Percentiles rank a stretch among this genome's conserved stretches.
Conservation (phyloP, 2,888 invertebrate genomes). For the Nemotelus pantherinus region DNA sequence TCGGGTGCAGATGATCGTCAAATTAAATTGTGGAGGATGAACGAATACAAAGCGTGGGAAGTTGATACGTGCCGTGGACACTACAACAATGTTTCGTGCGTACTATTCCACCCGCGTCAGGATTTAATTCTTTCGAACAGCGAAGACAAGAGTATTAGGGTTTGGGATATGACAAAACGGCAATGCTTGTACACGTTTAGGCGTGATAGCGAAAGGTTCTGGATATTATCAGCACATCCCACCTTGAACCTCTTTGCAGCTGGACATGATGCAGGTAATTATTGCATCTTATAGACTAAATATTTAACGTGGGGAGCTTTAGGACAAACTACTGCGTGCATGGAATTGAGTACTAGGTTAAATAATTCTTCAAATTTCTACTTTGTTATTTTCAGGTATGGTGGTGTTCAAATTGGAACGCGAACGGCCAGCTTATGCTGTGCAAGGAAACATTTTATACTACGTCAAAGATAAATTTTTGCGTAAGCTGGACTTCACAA, state of each 20-base stretch:
- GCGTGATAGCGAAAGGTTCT: slow-evolving; percentile 96
- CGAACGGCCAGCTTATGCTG: slow-evolving; percentile 95
- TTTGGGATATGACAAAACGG: slow-evolving; percentile 98
- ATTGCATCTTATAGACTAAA: too few relatives aligned
- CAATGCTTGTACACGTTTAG: slow-evolving; percentile 92
- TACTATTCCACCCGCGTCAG: slow-evolving; percentile 95
- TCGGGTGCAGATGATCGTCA: slow-evolving; percentile 99
- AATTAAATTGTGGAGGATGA: slow-evolving; percentile 98
- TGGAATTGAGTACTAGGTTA: too few relatives aligned
- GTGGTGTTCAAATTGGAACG: slow-evolving; percentile 80
- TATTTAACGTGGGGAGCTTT: too few relatives aligned
- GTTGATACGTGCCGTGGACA: slow-evolving; percentile 99
- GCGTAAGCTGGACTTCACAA: slow-evolving; percentile 91
- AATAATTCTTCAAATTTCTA: neutral
- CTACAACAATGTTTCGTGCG: slow-evolving; percentile 99
- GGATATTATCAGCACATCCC: slow-evolving; percentile 96
- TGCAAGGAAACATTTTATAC: slow-evolving; percentile 91
- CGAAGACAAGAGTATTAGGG: slow-evolving; percentile 96
- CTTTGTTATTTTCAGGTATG: slow-evolving; percentile 58
- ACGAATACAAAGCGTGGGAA: slow-evolving; percentile 98
- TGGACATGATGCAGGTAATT: slow-evolving; percentile 96
- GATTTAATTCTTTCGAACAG: slow-evolving; percentile 97
- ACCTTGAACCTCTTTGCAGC: slow-evolving; percentile 96
- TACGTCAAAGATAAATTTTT: slow-evolving; percentile 95
- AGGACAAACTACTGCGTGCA: too few relatives aligned